Percentiles rank a stretch among this genome's conserved stretches.
Evolutionary conservation across 2,113 vertebrate species (phyloP).

Genomic region (Murina feae): DNA sequence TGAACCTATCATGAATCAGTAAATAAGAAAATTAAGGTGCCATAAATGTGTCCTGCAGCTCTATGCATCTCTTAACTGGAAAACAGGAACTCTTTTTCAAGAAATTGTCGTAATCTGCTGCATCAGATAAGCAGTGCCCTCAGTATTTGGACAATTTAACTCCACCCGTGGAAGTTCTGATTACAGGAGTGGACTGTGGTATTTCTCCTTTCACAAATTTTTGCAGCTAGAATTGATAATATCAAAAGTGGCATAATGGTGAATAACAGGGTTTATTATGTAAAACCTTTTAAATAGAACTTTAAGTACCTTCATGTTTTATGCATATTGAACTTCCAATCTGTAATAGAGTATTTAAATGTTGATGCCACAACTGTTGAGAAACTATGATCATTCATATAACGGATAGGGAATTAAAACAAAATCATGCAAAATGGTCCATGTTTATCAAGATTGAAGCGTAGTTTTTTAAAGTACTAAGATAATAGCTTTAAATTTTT

Average conservation of each 20-base stretch:
- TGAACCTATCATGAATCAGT: background rate
- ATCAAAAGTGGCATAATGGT: background rate
- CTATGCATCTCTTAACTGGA: background rate
- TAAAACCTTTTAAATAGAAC: background rate
- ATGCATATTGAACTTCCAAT: background rate
- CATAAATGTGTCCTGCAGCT: background rate
- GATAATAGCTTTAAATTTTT: constrained; percentile 20
- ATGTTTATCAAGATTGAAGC: background rate
- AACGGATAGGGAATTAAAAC: background rate
- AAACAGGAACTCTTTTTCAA: background rate
- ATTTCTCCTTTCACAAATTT: background rate
- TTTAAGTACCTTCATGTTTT: background rate
- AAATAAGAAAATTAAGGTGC: constrained; percentile 34
- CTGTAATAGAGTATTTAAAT: background rate
- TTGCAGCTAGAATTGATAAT: background rate
- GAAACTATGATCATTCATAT: background rate
- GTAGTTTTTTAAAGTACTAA: background rate
- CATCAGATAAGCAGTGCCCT: background rate
- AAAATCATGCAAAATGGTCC: background rate
- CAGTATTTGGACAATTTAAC: background rate
- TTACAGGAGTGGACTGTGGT: background rate
- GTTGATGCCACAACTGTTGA: background rate
- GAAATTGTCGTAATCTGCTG: background rate
- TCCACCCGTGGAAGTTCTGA: background rate
- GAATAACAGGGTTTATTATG: background rate